A percentile compares a stretch with the other conserved stretches of the same genome.
Conservation (phyloP, 2,888 invertebrate genomes). For the Boloria selene region DNA sequence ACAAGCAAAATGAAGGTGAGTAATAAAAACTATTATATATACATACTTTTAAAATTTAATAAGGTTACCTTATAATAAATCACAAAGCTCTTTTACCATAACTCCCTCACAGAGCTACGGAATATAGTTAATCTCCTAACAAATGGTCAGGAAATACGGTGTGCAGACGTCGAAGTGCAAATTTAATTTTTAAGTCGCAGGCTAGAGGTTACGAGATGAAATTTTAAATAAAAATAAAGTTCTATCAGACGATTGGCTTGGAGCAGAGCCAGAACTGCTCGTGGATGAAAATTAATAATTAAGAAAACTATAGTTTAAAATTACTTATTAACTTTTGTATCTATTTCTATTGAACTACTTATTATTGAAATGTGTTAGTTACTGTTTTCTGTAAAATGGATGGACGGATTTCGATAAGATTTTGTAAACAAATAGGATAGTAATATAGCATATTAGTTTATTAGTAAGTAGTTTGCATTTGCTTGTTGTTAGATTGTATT, state of each 20-base stretch:
- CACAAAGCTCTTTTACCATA: slow-evolving; percentile 2
- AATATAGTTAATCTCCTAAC: slow-evolving; percentile 14
- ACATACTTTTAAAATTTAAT: slow-evolving; percentile 18
- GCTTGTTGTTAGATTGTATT: too few relatives aligned
- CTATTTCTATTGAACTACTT: background rate
- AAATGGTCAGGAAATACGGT: slow-evolving; percentile 18
- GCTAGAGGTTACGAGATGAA: slow-evolving; percentile 38
- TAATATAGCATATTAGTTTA: too few relatives aligned
- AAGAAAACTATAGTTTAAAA: slow-evolving; percentile 9
- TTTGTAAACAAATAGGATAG: too few relatives aligned
- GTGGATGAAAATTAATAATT: slow-evolving; percentile 27
- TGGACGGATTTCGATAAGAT: too few relatives aligned
- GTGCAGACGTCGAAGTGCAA: slow-evolving; percentile 18
- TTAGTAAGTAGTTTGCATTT: too few relatives aligned
- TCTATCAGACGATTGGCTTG: slow-evolving; percentile 44
- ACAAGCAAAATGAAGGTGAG: too few relatives aligned
- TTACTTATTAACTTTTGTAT: slow-evolving; percentile 2
- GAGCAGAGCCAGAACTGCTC: slow-evolving; percentile 30
- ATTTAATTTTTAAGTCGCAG: slow-evolving; percentile 31
- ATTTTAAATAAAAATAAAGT: slow-evolving; percentile 45
- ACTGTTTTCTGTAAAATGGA: too few relatives aligned
- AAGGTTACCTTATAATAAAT: background rate
- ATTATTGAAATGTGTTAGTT: too few relatives aligned
- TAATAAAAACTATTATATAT: too few relatives aligned
- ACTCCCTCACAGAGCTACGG: background rate